Percentiles rank a stretch among this genome's conserved stretches.
Conservation (phyloP, 2,113 vertebrate species). For the Natator depressus region DNA sequence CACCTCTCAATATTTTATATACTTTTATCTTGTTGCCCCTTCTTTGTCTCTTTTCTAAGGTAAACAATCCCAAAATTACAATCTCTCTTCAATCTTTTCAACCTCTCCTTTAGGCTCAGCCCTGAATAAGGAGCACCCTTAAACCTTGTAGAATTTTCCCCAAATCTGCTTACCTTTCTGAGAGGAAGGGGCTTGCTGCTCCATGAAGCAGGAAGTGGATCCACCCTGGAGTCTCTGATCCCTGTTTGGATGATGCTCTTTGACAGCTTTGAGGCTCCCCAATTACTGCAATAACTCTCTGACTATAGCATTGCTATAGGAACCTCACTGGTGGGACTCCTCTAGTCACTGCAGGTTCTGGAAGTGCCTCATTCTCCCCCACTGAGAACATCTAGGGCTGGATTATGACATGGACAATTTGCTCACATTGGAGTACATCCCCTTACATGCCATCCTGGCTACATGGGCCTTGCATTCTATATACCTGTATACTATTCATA, state of each 20-base stretch:
- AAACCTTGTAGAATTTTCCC: background rate
- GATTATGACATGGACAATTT: background rate
- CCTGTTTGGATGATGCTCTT: background rate
- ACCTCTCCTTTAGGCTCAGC: background rate
- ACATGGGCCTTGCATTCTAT: background rate
- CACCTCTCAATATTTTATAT: background rate
- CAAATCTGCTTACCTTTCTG: background rate
- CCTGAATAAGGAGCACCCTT: background rate
- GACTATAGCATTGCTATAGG: background rate
- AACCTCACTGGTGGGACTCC: accelerated
- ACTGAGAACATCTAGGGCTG: background rate
- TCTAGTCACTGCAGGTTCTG: background rate
- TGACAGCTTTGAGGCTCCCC: accelerated
- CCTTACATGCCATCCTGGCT: background rate
- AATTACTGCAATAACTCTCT: background rate
- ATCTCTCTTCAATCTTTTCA: background rate
- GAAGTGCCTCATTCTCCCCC: background rate
- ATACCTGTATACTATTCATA: background rate
- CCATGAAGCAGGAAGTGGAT: background rate
- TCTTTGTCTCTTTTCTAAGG: background rate
- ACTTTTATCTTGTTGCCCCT: background rate
- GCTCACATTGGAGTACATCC: background rate
- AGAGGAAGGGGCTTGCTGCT: background rate
- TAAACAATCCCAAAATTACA: background rate
- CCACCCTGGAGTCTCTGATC: background rate